Percentiles rank a stretch among this genome's conserved stretches.
phyloP scores from a whole-genome alignment of 2,797 vertebrate genomes.

The Pangasius larnaudii region DNA sequence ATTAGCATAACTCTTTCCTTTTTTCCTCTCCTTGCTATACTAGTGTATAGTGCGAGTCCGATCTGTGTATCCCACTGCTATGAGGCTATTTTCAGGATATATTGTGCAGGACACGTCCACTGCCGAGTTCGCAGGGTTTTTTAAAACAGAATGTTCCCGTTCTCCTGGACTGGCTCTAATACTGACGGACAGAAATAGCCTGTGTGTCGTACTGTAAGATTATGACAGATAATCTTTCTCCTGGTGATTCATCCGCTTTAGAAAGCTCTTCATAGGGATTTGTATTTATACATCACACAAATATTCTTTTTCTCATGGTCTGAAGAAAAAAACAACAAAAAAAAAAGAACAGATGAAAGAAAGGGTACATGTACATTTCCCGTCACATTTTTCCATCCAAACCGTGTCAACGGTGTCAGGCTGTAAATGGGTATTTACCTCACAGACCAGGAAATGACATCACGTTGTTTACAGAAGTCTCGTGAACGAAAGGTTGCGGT shows the following conservation, averaged over 20 bases:
- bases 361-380: too few relatives aligned
- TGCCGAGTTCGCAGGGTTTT: not conserved
- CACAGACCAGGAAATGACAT: not conserved
- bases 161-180: not conserved
- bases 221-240: conserved; percentile 29
- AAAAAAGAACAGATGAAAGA: not conserved
- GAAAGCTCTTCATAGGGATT: not conserved
- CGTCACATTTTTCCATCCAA: not conserved
- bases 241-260: conserved; percentile 19
- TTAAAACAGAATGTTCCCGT: not conserved
- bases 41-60: not conserved
- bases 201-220: not conserved
- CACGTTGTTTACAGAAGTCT: not conserved
- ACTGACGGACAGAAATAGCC: conserved; percentile 10
- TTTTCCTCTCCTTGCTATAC: not conserved
- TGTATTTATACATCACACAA: too few relatives aligned
- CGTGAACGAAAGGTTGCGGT: not conserved
- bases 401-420: not conserved
- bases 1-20: not conserved
- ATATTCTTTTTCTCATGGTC: not conserved
- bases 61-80: not conserved
- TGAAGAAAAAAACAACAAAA: too few relatives aligned
- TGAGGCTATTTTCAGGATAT: not conserved
- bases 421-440: not conserved
- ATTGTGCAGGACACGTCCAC: not conserved